phyloP scores from a whole-genome alignment of 2,113 vertebrate species.

The Ptilorrhoa leucosticta region DNA sequence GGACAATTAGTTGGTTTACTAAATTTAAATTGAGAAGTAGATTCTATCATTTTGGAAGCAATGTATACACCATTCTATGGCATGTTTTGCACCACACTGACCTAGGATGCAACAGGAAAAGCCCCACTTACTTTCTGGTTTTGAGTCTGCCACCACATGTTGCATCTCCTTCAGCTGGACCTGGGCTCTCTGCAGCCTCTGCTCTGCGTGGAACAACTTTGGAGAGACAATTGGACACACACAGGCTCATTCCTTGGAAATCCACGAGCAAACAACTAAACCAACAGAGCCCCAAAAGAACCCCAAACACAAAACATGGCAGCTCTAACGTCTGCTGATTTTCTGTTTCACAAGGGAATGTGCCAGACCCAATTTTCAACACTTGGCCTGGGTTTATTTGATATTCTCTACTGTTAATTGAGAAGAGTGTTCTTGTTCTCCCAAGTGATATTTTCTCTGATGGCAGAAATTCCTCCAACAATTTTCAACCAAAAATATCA shows the following conservation, averaged over 20 bases:
- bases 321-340: background rate
- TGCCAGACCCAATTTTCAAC: background rate
- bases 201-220: constrained; percentile 90
- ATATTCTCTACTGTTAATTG: background rate
- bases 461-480: background rate
- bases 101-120: background rate
- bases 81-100: background rate
- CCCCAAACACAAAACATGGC: background rate
- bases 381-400: background rate
- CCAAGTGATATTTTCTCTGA: background rate
- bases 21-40: background rate
- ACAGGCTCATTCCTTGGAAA: constrained; percentile 6
- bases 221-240: constrained; percentile 34
- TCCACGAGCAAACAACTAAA: background rate
- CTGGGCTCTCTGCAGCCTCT: constrained; percentile 87
- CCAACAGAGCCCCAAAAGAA: background rate
- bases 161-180: constrained; percentile 91
- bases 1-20: background rate
- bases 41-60: background rate
- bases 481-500: constrained; percentile 19
- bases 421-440: background rate
- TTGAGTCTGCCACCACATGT: constrained; percentile 86
- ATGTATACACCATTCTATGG: background rate
- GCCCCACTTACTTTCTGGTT: constrained; percentile 90
- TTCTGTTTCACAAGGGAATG: background rate